Evolutionary conservation across 1,140 invertebrate species (phyloP).

Genomic region (Zophobas morio): DNA sequence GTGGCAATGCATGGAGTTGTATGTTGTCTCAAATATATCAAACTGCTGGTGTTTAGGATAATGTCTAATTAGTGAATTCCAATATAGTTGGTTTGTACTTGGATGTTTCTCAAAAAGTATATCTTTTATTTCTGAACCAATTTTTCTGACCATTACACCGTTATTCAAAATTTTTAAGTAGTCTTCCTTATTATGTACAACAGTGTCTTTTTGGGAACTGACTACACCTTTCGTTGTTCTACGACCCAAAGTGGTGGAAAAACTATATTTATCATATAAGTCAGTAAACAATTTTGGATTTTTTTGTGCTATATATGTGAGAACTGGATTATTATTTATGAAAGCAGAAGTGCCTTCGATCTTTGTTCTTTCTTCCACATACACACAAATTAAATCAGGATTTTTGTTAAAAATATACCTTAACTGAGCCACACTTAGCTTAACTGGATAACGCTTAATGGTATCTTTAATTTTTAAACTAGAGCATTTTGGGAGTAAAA

Average conservation of each 20-base stretch:
- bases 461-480: slow-evolving; percentile 4
- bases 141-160: slow-evolving; percentile 1
- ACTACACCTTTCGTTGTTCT: slow-evolving; percentile 25
- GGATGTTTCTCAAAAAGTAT: slow-evolving; percentile 2
- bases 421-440: slow-evolving; percentile 8
- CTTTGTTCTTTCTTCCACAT: slow-evolving; percentile 7
- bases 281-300: slow-evolving; percentile 20
- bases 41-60: slow-evolving; percentile 38
- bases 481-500: slow-evolving; percentile 10
- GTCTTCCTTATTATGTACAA: neutral
- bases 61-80: neutral
- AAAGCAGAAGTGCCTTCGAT: neutral
- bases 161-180: slow-evolving; percentile 4
- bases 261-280: slow-evolving; percentile 27
- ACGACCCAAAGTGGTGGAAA: neutral
- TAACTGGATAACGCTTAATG: neutral
- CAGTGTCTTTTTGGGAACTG: neutral
- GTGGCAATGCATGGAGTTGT: neutral
- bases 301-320: slow-evolving; percentile 23
- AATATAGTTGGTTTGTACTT: neutral
- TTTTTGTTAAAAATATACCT: slow-evolving; percentile 27
- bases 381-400: slow-evolving; percentile 4
- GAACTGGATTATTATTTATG: slow-evolving; percentile 15
- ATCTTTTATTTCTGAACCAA: slow-evolving; percentile 4
- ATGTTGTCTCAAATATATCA: slow-evolving; percentile 17